These are phyloP conservation scores for Sycophila sp. DNA, from an alignment of 1,140 invertebrate species.

Conservation along the genomic window DNA sequence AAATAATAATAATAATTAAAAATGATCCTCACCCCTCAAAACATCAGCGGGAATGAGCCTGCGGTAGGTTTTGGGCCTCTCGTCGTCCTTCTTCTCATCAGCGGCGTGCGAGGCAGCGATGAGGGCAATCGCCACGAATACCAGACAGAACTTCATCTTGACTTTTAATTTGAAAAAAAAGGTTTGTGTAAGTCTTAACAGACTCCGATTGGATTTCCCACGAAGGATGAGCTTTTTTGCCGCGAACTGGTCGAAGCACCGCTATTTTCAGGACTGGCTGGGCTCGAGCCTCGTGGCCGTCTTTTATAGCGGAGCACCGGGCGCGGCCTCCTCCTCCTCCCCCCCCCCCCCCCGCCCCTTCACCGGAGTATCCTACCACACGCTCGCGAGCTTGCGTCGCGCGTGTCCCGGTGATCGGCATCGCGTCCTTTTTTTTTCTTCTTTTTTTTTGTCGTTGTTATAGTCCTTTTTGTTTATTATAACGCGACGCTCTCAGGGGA, in stretches of 20 bases:
- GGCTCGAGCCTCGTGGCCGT: slow-evolving; percentile 52
- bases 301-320: slow-evolving; percentile 61
- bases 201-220: too few relatives aligned
- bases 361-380: neutral
- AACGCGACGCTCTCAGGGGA: too few relatives aligned
- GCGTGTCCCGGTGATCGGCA: neutral
- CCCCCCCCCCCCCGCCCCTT: slow-evolving; percentile 39
- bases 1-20: too few relatives aligned
- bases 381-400: neutral
- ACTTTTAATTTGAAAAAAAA: neutral
- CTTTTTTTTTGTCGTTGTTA: too few relatives aligned
- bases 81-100: slow-evolving; percentile 68
- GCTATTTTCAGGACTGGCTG: slow-evolving; percentile 61
- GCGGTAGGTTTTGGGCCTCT: slow-evolving; percentile 75
- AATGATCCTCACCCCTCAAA: slow-evolving; percentile 78
- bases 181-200: too few relatives aligned
- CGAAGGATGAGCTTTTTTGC: too few relatives aligned
- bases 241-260: slow-evolving; percentile 52
- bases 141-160: slow-evolving; percentile 58
- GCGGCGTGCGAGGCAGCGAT: slow-evolving; percentile 69
- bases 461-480: too few relatives aligned
- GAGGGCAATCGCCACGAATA: slow-evolving; percentile 64
- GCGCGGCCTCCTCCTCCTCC: slow-evolving; percentile 53
- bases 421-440: neutral
- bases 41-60: slow-evolving; percentile 87